Base-by-base conservation (phyloP, 2,797 vertebrate species). In the Apodemus agrarius region DNA sequence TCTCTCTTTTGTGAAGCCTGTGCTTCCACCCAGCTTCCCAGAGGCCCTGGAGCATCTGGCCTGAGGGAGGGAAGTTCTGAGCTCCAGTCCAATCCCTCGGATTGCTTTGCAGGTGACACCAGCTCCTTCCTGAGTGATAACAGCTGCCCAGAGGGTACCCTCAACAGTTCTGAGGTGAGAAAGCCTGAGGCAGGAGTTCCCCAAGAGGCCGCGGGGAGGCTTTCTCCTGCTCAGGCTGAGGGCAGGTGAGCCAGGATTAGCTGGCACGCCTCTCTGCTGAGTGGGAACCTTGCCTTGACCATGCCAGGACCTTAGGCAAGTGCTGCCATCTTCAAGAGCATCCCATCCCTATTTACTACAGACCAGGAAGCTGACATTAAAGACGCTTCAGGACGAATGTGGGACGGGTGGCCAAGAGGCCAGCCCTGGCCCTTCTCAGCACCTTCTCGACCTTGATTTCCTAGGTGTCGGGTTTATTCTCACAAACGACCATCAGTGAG, bases 1-100 rank as follows among this genome's bases (percentile, higher is more conserved):
- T 89, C 88, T 76, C 85, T 76, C n/a, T 67, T 9, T 21, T 29
- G 3, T 82, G 80, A 96, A 96, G 92, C 46, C 54, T 59, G 37
- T n/a, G 37, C 80, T 13, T 34, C 5, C 16, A 22, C 79, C 57
- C 3, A 6, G 31, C 65, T 90, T 37, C 75, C 4, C 19, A 61
- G 46, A 21, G 72, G 61, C 80, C 81, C 54, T 14, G 2, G 19
- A 3, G 63, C 74, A 54, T 75, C 79, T 67, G 92, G 79, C 92
- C 89, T 4, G 34, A 16, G 59, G 85, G 43, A 22, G 40, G 24
- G 24, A 0, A 13, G 49, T 54, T 72, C 72, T 29, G 57, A 85
- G 78, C 82, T 19, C 67, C 0, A 4, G 78, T 29, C 72, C n/a
- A n/a, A n/a, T 52, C 59, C 8, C n/a, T 13, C 78, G 34, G 61